Conservation (phyloP, 2,797 vertebrate species). For the Hypotaenidia okinawae region DNA sequence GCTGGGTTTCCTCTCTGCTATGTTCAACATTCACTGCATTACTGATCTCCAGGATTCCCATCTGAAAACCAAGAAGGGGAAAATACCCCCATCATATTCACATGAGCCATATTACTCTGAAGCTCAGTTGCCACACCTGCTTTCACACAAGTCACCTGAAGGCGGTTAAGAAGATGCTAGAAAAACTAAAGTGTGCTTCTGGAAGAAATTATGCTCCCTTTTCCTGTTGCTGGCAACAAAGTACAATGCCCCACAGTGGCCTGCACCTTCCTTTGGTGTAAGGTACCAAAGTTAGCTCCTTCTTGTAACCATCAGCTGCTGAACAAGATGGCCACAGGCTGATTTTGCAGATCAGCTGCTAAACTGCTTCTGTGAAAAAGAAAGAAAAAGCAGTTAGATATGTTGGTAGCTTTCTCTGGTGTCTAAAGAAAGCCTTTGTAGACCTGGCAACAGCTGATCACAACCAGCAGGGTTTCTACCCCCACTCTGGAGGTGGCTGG, state of each 20-base stretch:
- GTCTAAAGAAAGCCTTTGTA: not conserved
- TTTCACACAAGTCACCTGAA: not conserved
- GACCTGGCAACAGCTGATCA: not conserved
- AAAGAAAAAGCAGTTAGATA: not conserved
- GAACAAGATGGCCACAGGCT: not conserved
- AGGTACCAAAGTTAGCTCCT: not conserved
- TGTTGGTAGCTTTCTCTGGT: not conserved
- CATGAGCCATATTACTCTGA: not conserved
- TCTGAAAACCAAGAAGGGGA: not conserved
- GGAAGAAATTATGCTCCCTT: not conserved
- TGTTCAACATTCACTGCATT: rapidly evolving
- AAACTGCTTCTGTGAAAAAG: not conserved
- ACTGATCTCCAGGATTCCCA: not conserved
- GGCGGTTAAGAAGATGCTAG: not conserved
- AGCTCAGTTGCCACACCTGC: not conserved
- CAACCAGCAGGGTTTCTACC: not conserved
- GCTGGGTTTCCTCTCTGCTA: not conserved
- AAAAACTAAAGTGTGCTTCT: not conserved
- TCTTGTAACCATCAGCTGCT: not conserved
- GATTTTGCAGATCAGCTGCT: not conserved
- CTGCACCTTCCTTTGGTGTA: not conserved
- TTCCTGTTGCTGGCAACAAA: not conserved
- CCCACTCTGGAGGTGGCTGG: not conserved
- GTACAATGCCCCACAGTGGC: rapidly evolving
- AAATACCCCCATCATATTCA: not conserved